Base-by-base conservation (phyloP, 2,113 vertebrate genomes). In the Promerops cafer region DNA sequence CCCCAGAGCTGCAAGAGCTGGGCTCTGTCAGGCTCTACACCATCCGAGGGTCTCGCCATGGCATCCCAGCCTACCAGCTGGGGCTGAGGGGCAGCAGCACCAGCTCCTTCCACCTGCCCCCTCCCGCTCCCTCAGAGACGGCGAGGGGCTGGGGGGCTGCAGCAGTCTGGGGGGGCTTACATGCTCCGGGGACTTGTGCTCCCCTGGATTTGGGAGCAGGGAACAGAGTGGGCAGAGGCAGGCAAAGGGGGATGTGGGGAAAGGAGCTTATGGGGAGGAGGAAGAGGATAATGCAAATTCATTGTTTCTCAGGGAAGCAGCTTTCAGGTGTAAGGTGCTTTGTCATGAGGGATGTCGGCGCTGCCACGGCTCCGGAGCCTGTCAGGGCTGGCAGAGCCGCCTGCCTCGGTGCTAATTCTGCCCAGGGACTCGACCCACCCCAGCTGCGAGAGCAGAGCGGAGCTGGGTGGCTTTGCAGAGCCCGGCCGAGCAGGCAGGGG, bases 401-500 rank as follows among this genome's bases (percentile, higher is more conserved):
- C 74, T 28, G 49, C 50, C 37, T 35, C 19, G 15, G n/a, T 11
- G 8, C 24, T 40, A 39, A 31, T 45, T 80, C 77, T 87, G 64
- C 77, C 42, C 50, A 30, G 72, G 64, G 37, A 7, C 33, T 24
- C 0, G 9, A 72, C 54, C 44, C 7, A 1, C 10, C 14, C 1
- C 1, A 6, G 69, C 50, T 42, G 30, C 2, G 15, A 15, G 37
- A 69, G 45, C 52, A 45, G 20, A 56, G 53, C 5, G 1, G 89
- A 72, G 64, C 70, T 2, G 3, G 1, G 3, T 11, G 69, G 79
- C 61, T 59, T 33, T 5, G 3, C 2, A 5, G 70, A 42, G 71
- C 77, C 50, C 7, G 1, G 60, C 52, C 0, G 0, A 8, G 39
- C 35, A 5, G 76, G 47, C 13, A 1, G 1, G 0, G 47, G 35